Conservation (phyloP, 2,888 invertebrate genomes). For the Caenorhabditis sp. region DNA sequence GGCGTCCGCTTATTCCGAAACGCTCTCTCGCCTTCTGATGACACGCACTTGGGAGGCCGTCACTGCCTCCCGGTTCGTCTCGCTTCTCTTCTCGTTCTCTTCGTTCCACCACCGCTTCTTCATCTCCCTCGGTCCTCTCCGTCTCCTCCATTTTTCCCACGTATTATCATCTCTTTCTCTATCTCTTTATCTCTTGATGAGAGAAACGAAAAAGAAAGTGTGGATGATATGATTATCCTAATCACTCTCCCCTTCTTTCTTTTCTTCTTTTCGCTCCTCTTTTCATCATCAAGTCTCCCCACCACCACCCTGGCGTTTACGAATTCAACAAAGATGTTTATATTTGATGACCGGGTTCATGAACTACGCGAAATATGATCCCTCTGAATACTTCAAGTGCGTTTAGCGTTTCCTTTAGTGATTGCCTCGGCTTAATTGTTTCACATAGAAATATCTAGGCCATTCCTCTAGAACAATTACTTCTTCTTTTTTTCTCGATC, state of each 20-base stretch:
- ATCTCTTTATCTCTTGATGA: conserved; percentile 17
- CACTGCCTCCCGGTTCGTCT: conserved; percentile 4
- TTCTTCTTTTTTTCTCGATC: too few relatives aligned
- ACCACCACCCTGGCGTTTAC: not conserved
- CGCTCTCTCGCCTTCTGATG: conserved; percentile 36
- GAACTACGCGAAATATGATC: too few relatives aligned
- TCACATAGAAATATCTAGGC: too few relatives aligned
- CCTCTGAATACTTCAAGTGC: too few relatives aligned
- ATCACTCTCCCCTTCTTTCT: conserved; percentile 48
- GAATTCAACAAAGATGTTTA: too few relatives aligned
- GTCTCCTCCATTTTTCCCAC: conserved; percentile 16
- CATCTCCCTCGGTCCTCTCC: not conserved
- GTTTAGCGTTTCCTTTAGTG: too few relatives aligned
- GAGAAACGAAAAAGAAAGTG: conserved; percentile 29
- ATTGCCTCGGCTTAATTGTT: too few relatives aligned
- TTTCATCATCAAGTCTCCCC: not conserved
- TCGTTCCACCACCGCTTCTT: conserved; percentile 2
- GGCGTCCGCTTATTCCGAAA: not conserved
- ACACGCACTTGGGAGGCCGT: conserved; percentile 26
- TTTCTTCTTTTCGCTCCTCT: conserved; percentile 9
- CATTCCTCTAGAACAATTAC: too few relatives aligned
- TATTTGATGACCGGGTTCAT: too few relatives aligned
- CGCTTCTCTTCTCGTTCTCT: not conserved
- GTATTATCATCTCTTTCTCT: conserved; percentile 25
- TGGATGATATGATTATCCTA: conserved; percentile 58